These are phyloP conservation scores for Leptinotarsa texana DNA, from an alignment of 1,140 invertebrate species.

Conservation along the genomic window DNA sequence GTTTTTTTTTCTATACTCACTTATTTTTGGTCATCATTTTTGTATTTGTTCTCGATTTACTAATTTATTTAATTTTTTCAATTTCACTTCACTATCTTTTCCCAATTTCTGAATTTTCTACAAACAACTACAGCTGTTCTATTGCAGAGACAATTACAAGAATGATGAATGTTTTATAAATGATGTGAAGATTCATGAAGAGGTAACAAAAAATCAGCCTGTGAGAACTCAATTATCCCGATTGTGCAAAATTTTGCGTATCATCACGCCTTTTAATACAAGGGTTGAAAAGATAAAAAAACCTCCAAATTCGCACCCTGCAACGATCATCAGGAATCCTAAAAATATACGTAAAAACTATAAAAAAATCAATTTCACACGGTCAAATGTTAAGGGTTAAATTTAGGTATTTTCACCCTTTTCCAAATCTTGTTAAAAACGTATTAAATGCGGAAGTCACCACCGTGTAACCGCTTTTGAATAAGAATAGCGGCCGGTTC, in stretches of 20 bases:
- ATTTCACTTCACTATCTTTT: too few relatives aligned
- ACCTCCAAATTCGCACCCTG: slow-evolving; percentile 31
- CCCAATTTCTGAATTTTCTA: too few relatives aligned
- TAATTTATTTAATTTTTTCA: too few relatives aligned
- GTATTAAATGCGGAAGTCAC: slow-evolving; percentile 46
- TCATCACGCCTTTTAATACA: slow-evolving; percentile 25
- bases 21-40: too few relatives aligned
- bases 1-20: too few relatives aligned
- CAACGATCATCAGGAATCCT: slow-evolving; percentile 22
- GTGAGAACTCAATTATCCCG: slow-evolving; percentile 10
- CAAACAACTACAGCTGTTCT: too few relatives aligned
- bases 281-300: slow-evolving; percentile 25
- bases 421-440: slow-evolving; percentile 46
- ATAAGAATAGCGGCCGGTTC: slow-evolving; percentile 33
- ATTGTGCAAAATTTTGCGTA: slow-evolving; percentile 19
- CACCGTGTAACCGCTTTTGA: slow-evolving; percentile 45
- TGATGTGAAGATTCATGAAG: slow-evolving; percentile 5
- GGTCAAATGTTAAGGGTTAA: slow-evolving; percentile 43
- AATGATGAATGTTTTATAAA: slow-evolving; percentile 8
- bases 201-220: not conserved
- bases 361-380: slow-evolving; percentile 46
- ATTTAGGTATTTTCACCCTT: slow-evolving; percentile 39
- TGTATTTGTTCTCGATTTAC: too few relatives aligned
- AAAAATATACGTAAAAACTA: slow-evolving; percentile 22
- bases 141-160: not conserved